A percentile compares a stretch with the other conserved stretches of the same genome.
These are phyloP conservation scores for Phasia obesa DNA, from an alignment of 2,888 invertebrate species.

Conservation along the genomic window DNA sequence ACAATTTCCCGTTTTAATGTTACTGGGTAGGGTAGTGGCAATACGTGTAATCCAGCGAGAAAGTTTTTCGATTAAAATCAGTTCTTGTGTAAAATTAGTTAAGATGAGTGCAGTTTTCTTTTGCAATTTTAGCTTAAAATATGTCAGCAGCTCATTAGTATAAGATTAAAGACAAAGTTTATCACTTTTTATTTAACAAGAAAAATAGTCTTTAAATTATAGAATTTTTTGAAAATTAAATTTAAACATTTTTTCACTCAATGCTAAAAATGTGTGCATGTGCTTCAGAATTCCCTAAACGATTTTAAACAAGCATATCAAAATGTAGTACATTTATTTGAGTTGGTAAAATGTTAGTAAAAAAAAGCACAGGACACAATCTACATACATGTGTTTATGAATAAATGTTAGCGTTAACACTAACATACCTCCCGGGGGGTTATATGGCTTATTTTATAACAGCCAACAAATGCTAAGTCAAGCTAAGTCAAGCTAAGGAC, in stretches of 20 bases:
- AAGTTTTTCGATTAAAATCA: conserved; percentile 8
- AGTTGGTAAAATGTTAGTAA: neutral
- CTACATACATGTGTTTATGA: neutral
- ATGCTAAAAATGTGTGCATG: neutral
- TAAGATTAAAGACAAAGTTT: neutral
- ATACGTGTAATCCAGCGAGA: neutral
- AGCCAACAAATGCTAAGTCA: conserved; percentile 42
- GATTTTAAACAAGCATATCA: conserved; percentile 47
- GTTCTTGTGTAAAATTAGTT: neutral
- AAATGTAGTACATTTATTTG: neutral
- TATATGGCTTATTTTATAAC: conserved; percentile 50
- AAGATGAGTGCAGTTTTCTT: neutral
- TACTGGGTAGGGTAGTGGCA: too few species aligned
- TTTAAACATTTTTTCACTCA: neutral
- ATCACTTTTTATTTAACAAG: too few species aligned
- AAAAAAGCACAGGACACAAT: neutral
- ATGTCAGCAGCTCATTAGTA: neutral
- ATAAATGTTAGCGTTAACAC: conserved; percentile 27
- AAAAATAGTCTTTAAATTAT: neutral
- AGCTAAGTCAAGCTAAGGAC: conserved; percentile 43
- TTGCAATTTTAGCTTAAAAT: neutral
- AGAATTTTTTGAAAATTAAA: neutral
- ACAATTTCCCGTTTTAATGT: conserved; percentile 4
- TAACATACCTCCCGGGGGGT: conserved; percentile 44
- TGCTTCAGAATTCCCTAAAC: conserved; percentile 51